Base-by-base conservation (phyloP, 2,888 invertebrate genomes). In the Mythimna vitellina region DNA sequence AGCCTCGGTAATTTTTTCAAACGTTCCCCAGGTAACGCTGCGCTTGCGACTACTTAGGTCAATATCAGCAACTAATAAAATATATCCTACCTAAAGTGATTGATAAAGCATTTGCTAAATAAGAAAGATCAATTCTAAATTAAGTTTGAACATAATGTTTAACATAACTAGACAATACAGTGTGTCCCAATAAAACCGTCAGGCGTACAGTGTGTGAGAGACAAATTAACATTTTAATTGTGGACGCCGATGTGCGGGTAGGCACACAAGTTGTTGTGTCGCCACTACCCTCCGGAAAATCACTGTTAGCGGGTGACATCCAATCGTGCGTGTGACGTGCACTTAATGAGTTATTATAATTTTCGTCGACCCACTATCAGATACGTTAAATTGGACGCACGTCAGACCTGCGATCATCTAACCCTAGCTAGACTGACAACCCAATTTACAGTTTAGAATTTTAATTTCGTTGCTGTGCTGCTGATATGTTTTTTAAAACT, bases 281-380 rank as follows among this genome's bases (percentile, higher is more conserved):
- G 78, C 70, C 73, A 76, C 85, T 88, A 78, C 86, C 73, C 86
- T 84, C 86, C 88, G 92, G 93, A 93, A 94, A 92, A 93, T 93
- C 91, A 90, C 89, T 81, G 83, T 82, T 82, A 81, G 81, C 81
- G 83, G 73, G 77, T 87, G 89, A 93, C 93, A 92, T 84, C 90
- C 94, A 94, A 94, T 95, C 92, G 88, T 83, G 87, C 88, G 83
- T 89, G 81, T 94, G 95, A 95, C 95, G 89, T 91, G 90, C 85
- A 87, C 79, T 89, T 95, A 94, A 95, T 95, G 85, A 93, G 93
- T 91, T 94, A 94, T 94, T 93, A 92, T 93, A 92, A 94, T 94
- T 93, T 91, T 86, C 87, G 87, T 80, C 87, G 84, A 80, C 78
- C 88, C 82, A 87, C 84, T 88, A 80, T 85, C 86, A 73, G 82